Conservation (phyloP, 2,113 vertebrate genomes). For the Spilogale gracilis region DNA sequence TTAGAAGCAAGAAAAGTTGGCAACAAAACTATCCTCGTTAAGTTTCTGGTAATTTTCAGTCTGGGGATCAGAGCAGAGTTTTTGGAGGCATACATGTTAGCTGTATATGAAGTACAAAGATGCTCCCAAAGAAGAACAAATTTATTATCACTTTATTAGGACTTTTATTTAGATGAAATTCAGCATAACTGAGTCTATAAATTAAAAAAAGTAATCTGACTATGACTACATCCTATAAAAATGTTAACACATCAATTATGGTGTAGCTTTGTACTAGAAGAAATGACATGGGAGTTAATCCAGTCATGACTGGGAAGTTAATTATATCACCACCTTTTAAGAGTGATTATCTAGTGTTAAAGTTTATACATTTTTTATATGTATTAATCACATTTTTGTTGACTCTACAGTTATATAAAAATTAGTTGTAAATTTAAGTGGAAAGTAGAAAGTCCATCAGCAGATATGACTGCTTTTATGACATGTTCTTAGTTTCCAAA, state of each 20-base stretch:
- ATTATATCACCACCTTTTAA: constrained; percentile 45
- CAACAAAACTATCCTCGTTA: not conserved
- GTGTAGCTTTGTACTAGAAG: constrained; percentile 47
- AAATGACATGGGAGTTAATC: constrained; percentile 47
- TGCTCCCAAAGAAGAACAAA: constrained; percentile 32
- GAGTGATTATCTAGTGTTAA: constrained; percentile 61
- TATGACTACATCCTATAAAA: constrained; percentile 62
- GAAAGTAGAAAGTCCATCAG: constrained; percentile 35
- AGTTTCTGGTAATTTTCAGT: not conserved
- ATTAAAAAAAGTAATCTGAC: constrained; percentile 56
- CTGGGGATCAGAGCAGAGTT: not conserved
- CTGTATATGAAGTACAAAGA: constrained; percentile 45
- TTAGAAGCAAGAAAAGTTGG: constrained; percentile 44
- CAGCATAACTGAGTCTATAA: constrained; percentile 47
- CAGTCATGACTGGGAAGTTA: constrained; percentile 48
- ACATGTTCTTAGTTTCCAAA: not conserved
- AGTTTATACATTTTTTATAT: constrained; percentile 45
- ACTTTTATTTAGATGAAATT: constrained; percentile 56
- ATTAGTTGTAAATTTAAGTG: constrained; percentile 51
- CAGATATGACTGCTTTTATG: not conserved
- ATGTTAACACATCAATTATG: constrained; percentile 53
- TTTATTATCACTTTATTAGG: constrained; percentile 51
- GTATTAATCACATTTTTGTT: constrained; percentile 57
- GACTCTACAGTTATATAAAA: constrained; percentile 16
- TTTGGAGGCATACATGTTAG: not conserved